Percentiles rank a stretch among this genome's conserved stretches.
Conservation (phyloP, 2,888 invertebrate species). For the Caenorhabditis becei region DNA sequence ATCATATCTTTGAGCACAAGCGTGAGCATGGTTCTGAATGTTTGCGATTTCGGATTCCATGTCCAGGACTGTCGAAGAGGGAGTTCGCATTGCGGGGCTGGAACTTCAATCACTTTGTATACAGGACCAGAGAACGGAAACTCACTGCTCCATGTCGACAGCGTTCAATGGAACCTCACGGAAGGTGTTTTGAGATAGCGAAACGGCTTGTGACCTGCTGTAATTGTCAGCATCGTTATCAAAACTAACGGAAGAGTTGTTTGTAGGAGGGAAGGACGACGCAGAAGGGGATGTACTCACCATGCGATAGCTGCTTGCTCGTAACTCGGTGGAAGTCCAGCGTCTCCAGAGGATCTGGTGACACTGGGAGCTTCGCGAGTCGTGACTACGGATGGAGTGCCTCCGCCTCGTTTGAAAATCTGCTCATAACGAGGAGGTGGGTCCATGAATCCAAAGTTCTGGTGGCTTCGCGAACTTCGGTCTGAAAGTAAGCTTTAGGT, state of each 20-base stretch:
- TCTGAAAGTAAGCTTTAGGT: conserved; percentile 34
- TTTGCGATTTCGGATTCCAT: conserved; percentile 43
- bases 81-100: conserved; percentile 41
- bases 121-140: conserved; percentile 12
- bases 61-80: conserved; percentile 37
- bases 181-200: conserved; percentile 17
- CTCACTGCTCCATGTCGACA: conserved; percentile 34
- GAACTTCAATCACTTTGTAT: neutral
- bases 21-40: conserved; percentile 52
- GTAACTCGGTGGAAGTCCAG: conserved; percentile 42
- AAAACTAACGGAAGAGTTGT: neutral
- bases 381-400: conserved; percentile 35
- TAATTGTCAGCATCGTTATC: conserved; percentile 14
- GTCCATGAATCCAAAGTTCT: conserved; percentile 59
- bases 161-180: conserved; percentile 26
- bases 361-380: conserved; percentile 42
- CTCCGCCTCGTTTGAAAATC: conserved; percentile 54
- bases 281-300: neutral
- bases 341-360: conserved; percentile 43
- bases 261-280: neutral
- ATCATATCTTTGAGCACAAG: conserved; percentile 45
- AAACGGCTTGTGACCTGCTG: conserved; percentile 27
- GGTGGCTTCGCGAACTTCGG: conserved; percentile 19
- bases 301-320: conserved; percentile 34
- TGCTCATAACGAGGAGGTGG: conserved; percentile 61